Conservation (phyloP, 2,113 vertebrate genomes). For the Thinocorus orbignyianus region DNA sequence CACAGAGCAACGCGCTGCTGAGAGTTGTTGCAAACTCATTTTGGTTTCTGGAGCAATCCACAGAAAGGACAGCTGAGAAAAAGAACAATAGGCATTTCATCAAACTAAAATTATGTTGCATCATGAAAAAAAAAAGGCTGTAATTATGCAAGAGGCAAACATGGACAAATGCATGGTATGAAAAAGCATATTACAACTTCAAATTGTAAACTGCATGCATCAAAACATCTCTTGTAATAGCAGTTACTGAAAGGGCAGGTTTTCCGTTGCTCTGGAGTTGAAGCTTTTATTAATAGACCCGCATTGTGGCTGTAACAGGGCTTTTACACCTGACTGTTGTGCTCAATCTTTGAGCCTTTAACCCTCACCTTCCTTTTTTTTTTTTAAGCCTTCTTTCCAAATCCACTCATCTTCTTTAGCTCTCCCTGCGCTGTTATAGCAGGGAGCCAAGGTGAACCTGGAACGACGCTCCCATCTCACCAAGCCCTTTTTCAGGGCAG, state of each 20-base stretch:
- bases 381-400: not conserved
- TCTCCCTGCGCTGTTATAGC: fast-evolving
- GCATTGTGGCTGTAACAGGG: not conserved
- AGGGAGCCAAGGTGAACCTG: not conserved
- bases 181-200: not conserved
- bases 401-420: not conserved
- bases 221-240: not conserved
- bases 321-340: not conserved
- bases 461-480: not conserved
- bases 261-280: not conserved
- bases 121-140: fast-evolving
- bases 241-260: not conserved
- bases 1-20: not conserved
- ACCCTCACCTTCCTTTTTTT: not conserved
- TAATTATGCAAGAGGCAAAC: not conserved
- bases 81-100: not conserved
- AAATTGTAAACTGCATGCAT: not conserved
- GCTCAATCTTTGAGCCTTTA: not conserved
- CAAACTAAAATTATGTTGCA: not conserved
- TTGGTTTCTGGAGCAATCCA: not conserved
- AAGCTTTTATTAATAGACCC: not conserved
- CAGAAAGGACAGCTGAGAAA: not conserved
- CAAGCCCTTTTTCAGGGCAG: not conserved
- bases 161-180: not conserved
- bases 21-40: not conserved